Evolutionary conservation across 2,888 invertebrate species (phyloP).

Genomic region (Ennomos quercinarius): DNA sequence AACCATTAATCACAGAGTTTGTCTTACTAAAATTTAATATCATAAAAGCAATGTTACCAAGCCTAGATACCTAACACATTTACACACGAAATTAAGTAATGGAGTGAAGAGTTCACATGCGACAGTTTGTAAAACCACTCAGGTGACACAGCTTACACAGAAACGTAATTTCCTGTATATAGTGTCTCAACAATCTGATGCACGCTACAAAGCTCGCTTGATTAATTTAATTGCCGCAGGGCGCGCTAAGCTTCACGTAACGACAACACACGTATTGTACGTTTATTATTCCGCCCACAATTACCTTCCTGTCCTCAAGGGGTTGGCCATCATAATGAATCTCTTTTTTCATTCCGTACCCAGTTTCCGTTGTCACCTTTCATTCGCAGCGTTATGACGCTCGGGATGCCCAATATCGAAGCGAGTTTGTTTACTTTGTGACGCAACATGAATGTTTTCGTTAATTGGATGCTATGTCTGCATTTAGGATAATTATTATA

Average conservation of each 20-base stretch:
- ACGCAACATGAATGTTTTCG: conserved; percentile 13
- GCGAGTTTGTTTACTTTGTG: conserved; percentile 32
- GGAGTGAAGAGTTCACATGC: conserved; percentile 28
- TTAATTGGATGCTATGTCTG: conserved; percentile 29
- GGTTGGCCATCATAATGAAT: conserved; percentile 42
- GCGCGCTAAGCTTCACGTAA: conserved; percentile 41
- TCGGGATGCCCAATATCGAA: conserved; percentile 33
- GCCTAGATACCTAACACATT: conserved; percentile 7
- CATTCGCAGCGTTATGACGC: conserved; percentile 37
- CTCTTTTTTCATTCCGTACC: conserved; percentile 42
- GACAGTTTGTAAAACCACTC: conserved; percentile 27
- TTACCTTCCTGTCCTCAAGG: conserved; percentile 41
- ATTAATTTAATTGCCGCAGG: conserved; percentile 54
- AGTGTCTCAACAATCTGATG: conserved; percentile 48
- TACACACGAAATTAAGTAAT: conserved; percentile 21
- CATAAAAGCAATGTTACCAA: conserved; percentile 16
- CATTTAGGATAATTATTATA: conserved; percentile 10
- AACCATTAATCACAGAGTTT: conserved; percentile 26
- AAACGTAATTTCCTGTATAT: conserved; percentile 41
- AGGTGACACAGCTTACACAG: conserved; percentile 37
- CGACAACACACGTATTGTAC: conserved; percentile 38
- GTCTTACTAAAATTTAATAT: conserved; percentile 23
- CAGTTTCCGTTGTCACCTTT: conserved; percentile 40
- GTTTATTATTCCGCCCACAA: conserved; percentile 38
- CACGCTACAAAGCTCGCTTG: conserved; percentile 50